These are phyloP conservation scores for Oligia strigilis DNA, from an alignment of 2,888 invertebrate genomes.

Conservation along the genomic window DNA sequence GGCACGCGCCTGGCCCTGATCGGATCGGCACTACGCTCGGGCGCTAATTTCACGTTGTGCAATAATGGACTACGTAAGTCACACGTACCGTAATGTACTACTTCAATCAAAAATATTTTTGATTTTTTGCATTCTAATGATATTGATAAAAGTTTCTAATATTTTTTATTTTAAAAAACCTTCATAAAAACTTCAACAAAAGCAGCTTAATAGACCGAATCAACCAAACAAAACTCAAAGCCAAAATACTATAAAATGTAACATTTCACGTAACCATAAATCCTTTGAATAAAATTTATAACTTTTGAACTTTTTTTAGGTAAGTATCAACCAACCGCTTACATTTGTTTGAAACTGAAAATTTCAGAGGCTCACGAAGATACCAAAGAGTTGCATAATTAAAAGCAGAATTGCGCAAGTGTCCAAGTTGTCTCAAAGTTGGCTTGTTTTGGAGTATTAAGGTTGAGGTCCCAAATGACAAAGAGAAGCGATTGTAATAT, in stretches of 20 bases:
- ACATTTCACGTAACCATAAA: slow-evolving; percentile 21
- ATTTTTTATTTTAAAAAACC: not conserved
- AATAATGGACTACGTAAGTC: too few species aligned
- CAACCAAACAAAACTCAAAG: slow-evolving; percentile 6
- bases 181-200: slow-evolving; percentile 20
- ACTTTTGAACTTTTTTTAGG: slow-evolving; percentile 35
- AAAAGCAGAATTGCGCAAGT: slow-evolving; percentile 56
- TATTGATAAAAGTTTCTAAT: not conserved
- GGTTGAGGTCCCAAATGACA: not conserved
- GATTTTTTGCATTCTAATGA: not conserved
- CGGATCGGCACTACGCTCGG: too few species aligned
- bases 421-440: slow-evolving; percentile 67
- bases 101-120: not conserved
- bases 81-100: too few species aligned
- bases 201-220: slow-evolving; percentile 19
- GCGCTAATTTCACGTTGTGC: too few species aligned
- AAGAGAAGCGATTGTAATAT: not conserved
- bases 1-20: too few species aligned
- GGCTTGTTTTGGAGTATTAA: slow-evolving; percentile 58
- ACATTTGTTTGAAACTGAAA: slow-evolving; percentile 44
- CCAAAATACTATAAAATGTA: slow-evolving; percentile 7
- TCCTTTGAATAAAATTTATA: slow-evolving; percentile 46
- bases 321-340: slow-evolving; percentile 24
- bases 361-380: slow-evolving; percentile 24
- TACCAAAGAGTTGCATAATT: slow-evolving; percentile 61